Conservation (phyloP, 2,888 invertebrate genomes). For the Athrips mouffetella region DNA sequence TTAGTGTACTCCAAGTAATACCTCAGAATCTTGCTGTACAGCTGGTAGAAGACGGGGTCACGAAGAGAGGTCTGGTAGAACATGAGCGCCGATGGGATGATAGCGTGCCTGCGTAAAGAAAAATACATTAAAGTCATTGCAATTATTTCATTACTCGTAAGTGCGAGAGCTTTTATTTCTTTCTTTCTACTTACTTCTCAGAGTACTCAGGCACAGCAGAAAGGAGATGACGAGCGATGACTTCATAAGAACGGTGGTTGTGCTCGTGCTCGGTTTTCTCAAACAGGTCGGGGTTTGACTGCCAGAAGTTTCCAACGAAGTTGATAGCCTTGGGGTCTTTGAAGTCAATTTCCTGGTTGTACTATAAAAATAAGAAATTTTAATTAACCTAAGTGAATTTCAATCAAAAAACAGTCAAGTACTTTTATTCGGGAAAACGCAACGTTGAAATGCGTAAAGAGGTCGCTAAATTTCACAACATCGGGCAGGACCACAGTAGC, state of each 20-base stretch:
- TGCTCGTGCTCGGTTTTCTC: conserved; percentile 44
- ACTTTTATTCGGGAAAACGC: too few relatives aligned
- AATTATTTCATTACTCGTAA: not conserved
- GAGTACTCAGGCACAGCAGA: conserved; percentile 42
- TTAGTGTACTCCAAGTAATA: conserved; percentile 73
- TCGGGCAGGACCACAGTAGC: too few relatives aligned
- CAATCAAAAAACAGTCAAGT: too few relatives aligned
- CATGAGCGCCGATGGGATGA: conserved; percentile 80
- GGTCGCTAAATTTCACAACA: too few relatives aligned
- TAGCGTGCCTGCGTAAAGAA: conserved; percentile 46
- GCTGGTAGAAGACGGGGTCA: conserved; percentile 81
- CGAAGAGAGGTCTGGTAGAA: conserved; percentile 80
- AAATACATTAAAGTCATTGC: not conserved
- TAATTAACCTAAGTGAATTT: not conserved
- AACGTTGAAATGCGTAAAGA: too few relatives aligned
- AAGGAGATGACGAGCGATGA: conserved; percentile 70
- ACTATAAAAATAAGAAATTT: conserved; percentile 35
- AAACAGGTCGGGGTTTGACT: conserved; percentile 74
- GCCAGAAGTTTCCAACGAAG: conserved; percentile 76
- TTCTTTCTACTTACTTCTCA: conserved; percentile 35
- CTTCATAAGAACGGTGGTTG: conserved; percentile 77
- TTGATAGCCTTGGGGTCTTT: conserved; percentile 67
- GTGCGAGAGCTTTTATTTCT: not conserved
- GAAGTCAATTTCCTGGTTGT: conserved; percentile 52
- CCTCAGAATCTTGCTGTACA: conserved; percentile 72